A percentile compares a stretch with the other conserved stretches of the same genome.
phyloP scores from a whole-genome alignment of 2,888 invertebrate genomes.

The Pristionchus japonicus region DNA sequence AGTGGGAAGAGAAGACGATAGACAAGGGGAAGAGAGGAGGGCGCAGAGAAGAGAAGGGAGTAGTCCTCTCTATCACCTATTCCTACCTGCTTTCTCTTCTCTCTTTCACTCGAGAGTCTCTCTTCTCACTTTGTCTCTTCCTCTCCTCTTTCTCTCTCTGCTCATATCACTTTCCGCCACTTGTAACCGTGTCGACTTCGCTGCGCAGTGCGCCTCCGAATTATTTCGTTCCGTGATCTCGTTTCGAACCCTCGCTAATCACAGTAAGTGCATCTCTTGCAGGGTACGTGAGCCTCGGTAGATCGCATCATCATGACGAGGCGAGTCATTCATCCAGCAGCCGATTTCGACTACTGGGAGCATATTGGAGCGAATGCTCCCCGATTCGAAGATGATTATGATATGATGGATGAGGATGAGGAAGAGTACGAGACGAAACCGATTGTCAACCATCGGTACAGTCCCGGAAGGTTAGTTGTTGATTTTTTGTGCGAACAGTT shows the following conservation, averaged over 20 bases:
- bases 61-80: conserved; percentile 33
- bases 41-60: not conserved
- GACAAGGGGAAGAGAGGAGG: not conserved
- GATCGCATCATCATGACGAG: not conserved
- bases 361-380: conserved; percentile 19
- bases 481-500: too few species aligned
- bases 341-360: conserved; percentile 31
- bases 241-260: not conserved
- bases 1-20: not conserved
- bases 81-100: conserved; percentile 23
- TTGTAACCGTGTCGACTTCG: conserved; percentile 11
- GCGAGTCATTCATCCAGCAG: not conserved
- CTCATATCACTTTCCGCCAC: conserved; percentile 17
- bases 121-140: conserved; percentile 24
- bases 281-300: conserved; percentile 3
- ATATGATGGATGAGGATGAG: conserved; percentile 35
- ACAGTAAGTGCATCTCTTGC: not conserved
- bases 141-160: conserved; percentile 7
- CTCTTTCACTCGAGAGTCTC: conserved; percentile 34
- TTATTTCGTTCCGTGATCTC: not conserved
- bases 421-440: conserved; percentile 41
- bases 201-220: not conserved
- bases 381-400: conserved; percentile 36
- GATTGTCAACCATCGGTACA: not conserved
- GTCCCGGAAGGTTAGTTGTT: not conserved